Base-by-base conservation (phyloP, 2,888 invertebrate genomes). In the Choreutis nemorana region DNA sequence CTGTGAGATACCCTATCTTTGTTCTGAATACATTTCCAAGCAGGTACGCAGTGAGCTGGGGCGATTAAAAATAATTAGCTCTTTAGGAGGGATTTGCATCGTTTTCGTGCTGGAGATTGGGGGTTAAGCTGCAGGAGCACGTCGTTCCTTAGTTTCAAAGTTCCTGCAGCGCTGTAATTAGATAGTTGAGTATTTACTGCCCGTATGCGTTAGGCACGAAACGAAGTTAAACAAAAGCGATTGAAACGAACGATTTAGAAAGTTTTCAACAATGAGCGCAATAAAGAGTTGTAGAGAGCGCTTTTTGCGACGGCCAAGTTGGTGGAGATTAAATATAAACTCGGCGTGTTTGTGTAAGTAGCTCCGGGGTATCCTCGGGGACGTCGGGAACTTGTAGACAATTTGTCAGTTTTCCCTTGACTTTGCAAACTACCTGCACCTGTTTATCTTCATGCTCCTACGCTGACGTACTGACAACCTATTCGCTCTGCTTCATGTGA, bases 1-100 rank as follows among this genome's bases (percentile, higher is more conserved):
- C 36, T 34, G 35, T 38, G 34, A 34, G 29, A 37, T 39, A 39
- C 38, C 33, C 36, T 42, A 42, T 44, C 44, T 39, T 28, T 28
- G 14, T 11, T 37, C 37, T 43, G 47, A 48, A 53, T 55, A 50
- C 50, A 41, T 40, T 40, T 37, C 36, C 37, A 39, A 44, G 45
- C 41, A 40, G 44, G 47, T 46, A 49, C 50, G 48, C 49, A 50
- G 46, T 47, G 45, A 56, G 49, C 50, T 37, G 41, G 29, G 40
- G 41, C 50, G 55, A 57, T 67, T 66, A 61, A 66, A 71, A 62
- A 66, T 71, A 65, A 70, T 71, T 62, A 66, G 58, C 53, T 42
- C 45, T 52, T 49, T 47, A 46, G 41, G 42, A 49, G 54, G 51
- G 52, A 46, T 50, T 52, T 48, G 47, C 47, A 48, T 52, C 48